Evolutionary conservation across 2,888 invertebrate genomes (phyloP), one percentile per base, ranked within the genome.

Genomic region (Eupithecia tripunctaria): DNA sequence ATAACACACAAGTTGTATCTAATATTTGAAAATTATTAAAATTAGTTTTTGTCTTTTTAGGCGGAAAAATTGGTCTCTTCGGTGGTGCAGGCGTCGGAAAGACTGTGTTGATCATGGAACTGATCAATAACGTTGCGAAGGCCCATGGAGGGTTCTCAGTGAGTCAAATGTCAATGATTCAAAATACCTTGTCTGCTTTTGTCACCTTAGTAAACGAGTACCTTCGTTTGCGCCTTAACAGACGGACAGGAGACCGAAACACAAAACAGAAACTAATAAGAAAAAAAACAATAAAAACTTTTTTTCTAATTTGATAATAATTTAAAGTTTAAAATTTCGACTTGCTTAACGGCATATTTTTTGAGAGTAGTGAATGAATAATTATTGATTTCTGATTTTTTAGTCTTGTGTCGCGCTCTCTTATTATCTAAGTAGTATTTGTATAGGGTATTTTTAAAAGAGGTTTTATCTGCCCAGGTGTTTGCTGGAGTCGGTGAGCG

Each of bases 31-130:
- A 15, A 15, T 41, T 15, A 38, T 2, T 14, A 14, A 14, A 38
- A 38, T 2, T 14, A 3, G 38, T 47, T n/a, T 51, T 51, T 21
- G 10, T 10, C 10, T 51, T 51, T 21, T 21, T 21, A 95, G 98
- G 98, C 86, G 98, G 98, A 90, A 98, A 98, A 91, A 98, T 98
- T 88, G 98, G 97, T 82, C 94, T 98, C 29, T 98, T 98, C 87
- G 98, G 98, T 76, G 98, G 98, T 88, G 98, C 98, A 67, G 98
- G 98, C 83, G 98, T 99, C 77, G 98, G 98, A 47, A 98, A 99
- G 93, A 99, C 98, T 82, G 98, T 98, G 88, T 95, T 98, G 81
- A 99, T 98, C 90, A 99, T 99, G 98, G 98, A 98, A 90, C 96
- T 98, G 78, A 98, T 98, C 87, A 98, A 98, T 96, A 98, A 98